Evolutionary conservation across 2,113 vertebrate species (phyloP).

Genomic region (Psittacara wagleri): DNA sequence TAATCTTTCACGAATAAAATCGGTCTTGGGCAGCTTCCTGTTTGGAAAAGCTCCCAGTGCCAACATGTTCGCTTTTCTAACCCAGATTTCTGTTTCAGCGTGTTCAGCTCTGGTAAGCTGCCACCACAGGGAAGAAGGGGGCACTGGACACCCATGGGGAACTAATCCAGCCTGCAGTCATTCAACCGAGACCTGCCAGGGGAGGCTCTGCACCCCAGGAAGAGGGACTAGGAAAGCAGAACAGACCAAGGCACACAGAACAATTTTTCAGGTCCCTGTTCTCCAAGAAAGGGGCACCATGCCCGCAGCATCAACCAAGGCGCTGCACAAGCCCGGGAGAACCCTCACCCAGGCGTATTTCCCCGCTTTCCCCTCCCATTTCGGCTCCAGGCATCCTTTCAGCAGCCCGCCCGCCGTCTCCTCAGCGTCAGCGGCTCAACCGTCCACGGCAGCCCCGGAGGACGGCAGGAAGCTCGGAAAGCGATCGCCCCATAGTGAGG

Average conservation of each 20-base stretch:
- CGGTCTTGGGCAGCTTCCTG: background rate
- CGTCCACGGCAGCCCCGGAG: background rate
- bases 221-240: background rate
- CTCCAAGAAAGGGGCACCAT: accelerated
- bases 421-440: background rate
- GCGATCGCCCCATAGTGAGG: background rate
- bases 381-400: background rate
- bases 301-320: background rate
- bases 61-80: background rate
- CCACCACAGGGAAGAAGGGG: background rate
- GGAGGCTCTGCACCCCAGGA: background rate
- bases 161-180: background rate
- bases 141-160: background rate
- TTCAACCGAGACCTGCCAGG: background rate
- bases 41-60: background rate
- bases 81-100: background rate
- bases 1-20: background rate
- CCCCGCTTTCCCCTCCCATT: background rate
- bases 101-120: background rate
- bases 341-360: background rate
- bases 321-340: background rate
- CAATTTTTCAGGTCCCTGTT: background rate
- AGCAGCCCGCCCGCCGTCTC: background rate
- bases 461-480: background rate
- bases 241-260: accelerated